Percentiles rank a stretch among this genome's conserved stretches.
Evolutionary conservation across 2,797 vertebrate genomes (phyloP).

Genomic region (Peromyscus attwateri): DNA sequence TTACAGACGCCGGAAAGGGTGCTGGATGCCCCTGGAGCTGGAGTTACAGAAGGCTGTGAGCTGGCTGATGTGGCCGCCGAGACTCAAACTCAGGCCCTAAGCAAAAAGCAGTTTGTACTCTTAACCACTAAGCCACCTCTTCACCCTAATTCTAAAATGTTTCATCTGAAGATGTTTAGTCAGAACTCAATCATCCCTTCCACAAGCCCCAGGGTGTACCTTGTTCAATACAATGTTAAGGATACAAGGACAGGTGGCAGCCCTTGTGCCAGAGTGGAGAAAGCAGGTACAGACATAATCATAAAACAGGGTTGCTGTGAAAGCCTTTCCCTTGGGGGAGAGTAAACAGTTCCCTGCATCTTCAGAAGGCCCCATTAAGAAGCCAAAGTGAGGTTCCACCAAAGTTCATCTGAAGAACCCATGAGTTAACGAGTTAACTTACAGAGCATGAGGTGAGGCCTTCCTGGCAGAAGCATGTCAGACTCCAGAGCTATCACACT

Average conservation of each 20-base stretch:
- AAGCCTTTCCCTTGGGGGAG: background rate
- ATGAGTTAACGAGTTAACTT: background rate
- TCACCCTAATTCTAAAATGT: constrained; percentile 2
- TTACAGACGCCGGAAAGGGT: background rate
- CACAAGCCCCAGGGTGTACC: background rate
- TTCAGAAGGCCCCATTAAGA: background rate
- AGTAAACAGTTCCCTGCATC: background rate
- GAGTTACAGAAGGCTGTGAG: background rate
- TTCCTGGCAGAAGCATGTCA: background rate
- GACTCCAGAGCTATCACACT: background rate
- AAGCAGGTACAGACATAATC: background rate
- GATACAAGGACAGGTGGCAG: background rate
- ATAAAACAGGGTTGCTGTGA: background rate
- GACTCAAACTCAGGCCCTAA: background rate
- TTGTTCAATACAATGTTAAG: constrained; percentile 19
- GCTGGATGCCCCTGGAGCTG: background rate
- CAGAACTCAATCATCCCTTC: constrained; percentile 48
- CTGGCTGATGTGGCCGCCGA: background rate
- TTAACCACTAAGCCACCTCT: background rate
- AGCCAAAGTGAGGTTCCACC: background rate
- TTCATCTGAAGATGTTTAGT: constrained; percentile 46
- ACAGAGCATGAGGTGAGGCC: background rate
- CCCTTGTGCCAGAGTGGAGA: background rate
- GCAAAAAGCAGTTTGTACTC: background rate
- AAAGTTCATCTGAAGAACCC: background rate